Base-by-base conservation (phyloP, 2,888 invertebrate genomes). In the Acleris sparsana region DNA sequence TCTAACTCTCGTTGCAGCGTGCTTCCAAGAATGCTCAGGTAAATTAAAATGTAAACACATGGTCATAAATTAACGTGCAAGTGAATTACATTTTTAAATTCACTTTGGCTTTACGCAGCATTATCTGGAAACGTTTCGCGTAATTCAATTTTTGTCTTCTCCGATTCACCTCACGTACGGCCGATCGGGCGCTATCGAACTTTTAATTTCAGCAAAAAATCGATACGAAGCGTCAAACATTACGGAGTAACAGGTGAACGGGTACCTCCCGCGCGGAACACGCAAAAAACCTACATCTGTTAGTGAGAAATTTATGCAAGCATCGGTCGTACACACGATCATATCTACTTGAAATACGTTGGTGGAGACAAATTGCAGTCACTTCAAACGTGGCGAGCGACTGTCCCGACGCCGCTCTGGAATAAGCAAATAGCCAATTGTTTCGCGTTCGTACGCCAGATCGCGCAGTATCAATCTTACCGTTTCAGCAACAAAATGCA, bases 341-440 rank as follows among this genome's bases (percentile, higher is more conserved):
- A 91, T 92, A 90, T 91, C 90, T 87, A 84, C 84, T 86, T 86
- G 86, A 86, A 85, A 85, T 83, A 86, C 83, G 87, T 88, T 88
- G 84, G 77, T 70, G 71, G 79, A 86, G 90, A 91, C 92, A 92
- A 92, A 92, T 92, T 91, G 90, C 84, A 85, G 77, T 88, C 88
- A 85, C 88, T 85, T 88, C 86, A 87, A 87, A 87, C 83, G 83
- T 84, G 83, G 83, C 84, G 83, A 80, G 82, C 77, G 77, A 73
- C 72, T 77, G 77, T 82, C 83, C 81, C 80, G 77, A 71, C 78
- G 80, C 77, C 76, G 80, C 82, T 75, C 72, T 76, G 79, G 85
- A 85, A 86, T 86, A 83, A 85, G 79, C 84, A 85, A 87, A 86
- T 82, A 81, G 80, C 77, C 81, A 80, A 85, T 85, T 86, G 85